Conservation (phyloP, 2,113 vertebrate genomes). For the Aspiorhynchus laticeps region DNA sequence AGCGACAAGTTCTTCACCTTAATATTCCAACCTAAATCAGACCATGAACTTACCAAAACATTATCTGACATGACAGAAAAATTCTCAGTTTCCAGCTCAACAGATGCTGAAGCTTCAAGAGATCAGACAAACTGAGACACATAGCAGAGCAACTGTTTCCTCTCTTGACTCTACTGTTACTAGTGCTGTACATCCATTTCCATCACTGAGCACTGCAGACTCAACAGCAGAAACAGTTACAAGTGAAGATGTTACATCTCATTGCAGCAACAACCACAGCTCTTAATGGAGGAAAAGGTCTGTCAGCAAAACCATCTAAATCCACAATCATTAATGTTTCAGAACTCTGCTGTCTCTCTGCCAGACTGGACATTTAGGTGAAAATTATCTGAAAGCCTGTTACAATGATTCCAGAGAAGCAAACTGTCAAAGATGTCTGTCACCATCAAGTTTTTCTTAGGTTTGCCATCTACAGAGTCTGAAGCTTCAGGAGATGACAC, state of each 20-base stretch:
- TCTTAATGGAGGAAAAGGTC: not conserved
- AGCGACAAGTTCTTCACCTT: not conserved
- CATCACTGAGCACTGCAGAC: not conserved
- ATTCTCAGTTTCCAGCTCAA: not conserved
- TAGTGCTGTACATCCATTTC: not conserved
- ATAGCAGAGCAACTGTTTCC: not conserved
- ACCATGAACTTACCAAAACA: not conserved
- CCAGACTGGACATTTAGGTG: not conserved
- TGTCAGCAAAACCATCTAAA: not conserved
- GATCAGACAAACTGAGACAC: not conserved
- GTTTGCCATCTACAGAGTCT: no score
- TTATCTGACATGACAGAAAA: not conserved
- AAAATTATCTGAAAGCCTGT: not conserved
- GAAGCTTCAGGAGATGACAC: no score
- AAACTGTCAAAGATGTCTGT: no score
- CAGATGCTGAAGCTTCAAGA: no score
- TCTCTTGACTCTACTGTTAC: not conserved
- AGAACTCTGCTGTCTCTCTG: not conserved
- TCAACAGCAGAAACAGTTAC: not conserved
- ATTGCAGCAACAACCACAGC: not conserved
- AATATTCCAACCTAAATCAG: not conserved
- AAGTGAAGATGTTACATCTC: not conserved
- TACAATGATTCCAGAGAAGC: not conserved
- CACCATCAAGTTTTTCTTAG: no score
- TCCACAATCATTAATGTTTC: not conserved